phyloP scores from a whole-genome alignment of 2,113 vertebrate species.

The Dolichotis patagonum region DNA sequence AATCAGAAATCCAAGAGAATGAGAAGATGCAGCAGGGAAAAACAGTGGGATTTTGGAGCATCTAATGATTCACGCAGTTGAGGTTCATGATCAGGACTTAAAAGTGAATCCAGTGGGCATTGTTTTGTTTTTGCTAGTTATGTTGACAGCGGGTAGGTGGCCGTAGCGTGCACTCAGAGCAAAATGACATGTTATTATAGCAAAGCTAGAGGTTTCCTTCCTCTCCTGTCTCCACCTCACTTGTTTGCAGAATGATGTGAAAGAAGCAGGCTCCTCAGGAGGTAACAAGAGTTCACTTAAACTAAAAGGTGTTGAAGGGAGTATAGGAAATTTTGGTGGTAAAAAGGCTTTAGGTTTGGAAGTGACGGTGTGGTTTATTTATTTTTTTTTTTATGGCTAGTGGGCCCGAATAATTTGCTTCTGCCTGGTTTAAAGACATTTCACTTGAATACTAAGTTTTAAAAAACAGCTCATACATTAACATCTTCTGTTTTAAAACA shows the following conservation, averaged over 20 bases:
- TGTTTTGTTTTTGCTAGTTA: background rate
- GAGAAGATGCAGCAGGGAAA: background rate
- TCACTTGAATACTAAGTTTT: background rate
- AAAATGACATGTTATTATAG: background rate
- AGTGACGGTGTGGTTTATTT: background rate
- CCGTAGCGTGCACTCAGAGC: background rate
- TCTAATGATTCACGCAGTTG: background rate
- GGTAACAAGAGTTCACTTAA: slow-evolving; percentile 11
- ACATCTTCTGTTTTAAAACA: background rate
- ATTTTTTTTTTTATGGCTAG: background rate
- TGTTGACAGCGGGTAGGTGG: background rate
- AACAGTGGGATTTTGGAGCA: background rate
- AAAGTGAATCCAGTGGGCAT: slow-evolving; percentile 4
- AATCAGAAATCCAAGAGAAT: slow-evolving; percentile 12
- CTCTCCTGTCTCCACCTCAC: background rate
- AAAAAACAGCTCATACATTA: background rate
- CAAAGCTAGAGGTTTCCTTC: background rate
- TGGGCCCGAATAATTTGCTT: background rate
- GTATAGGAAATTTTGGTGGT: background rate
- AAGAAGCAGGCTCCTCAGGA: background rate
- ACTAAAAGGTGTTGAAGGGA: background rate
- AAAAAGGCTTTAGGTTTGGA: background rate
- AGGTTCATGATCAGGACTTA: background rate
- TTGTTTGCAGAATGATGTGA: background rate
- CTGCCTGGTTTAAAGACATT: background rate